Conservation (phyloP, 2,797 vertebrate species). For the Morus bassanus region DNA sequence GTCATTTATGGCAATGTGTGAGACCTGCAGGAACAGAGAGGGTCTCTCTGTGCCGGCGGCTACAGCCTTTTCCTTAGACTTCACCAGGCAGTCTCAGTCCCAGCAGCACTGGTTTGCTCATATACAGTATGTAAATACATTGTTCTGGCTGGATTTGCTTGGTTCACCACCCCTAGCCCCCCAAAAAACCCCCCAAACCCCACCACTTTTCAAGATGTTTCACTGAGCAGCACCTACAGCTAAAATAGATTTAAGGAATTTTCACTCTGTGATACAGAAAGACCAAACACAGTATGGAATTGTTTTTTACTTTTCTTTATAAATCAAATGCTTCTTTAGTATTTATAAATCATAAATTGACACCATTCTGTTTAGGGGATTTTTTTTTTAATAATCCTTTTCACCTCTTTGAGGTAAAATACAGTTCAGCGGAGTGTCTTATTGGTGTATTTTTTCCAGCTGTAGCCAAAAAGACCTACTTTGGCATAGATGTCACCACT, state of each 20-base stretch:
- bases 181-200: background rate
- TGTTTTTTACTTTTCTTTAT: background rate
- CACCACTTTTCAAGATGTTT: background rate
- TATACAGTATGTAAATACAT: background rate
- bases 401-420: background rate
- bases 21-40: background rate
- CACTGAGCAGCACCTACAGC: background rate
- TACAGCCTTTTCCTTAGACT: background rate
- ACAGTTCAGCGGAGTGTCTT: background rate
- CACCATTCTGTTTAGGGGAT: background rate
- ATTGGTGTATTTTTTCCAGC: background rate
- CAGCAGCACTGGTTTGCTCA: background rate
- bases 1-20: background rate
- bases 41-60: background rate
- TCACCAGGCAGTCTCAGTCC: background rate
- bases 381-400: background rate
- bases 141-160: background rate
- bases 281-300: background rate
- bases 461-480: background rate
- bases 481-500: background rate
- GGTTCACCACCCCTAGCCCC: background rate
- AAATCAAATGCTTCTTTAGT: background rate
- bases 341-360: background rate
- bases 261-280: background rate
- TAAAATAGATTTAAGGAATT: background rate